Conservation (phyloP, 1,140 invertebrate genomes). For the Drosophila littoralis region DNA sequence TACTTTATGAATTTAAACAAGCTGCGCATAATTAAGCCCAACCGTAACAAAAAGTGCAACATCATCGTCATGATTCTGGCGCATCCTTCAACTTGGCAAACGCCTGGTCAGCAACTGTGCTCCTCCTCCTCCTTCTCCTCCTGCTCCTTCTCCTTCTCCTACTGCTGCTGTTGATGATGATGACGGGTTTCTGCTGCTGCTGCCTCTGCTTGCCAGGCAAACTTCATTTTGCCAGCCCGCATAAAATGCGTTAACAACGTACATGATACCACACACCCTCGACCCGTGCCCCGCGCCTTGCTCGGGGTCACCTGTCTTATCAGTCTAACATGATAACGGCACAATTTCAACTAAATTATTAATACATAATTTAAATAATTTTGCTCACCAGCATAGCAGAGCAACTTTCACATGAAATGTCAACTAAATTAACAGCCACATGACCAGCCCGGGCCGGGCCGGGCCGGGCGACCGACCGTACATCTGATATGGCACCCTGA, state of each 20-base stretch:
- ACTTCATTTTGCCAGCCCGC: conserved; percentile 45
- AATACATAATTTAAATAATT: conserved; percentile 59
- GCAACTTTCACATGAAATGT: conserved; percentile 2
- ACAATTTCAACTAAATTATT: conserved; percentile 58
- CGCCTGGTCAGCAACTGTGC: conserved; percentile 38
- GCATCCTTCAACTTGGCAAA: conserved; percentile 8
- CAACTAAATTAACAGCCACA: conserved; percentile 23
- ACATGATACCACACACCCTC: background rate
- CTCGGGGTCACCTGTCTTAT: conserved; percentile 18
- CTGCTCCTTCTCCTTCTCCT: background rate
- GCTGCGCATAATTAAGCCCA: background rate
- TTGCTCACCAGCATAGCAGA: background rate
- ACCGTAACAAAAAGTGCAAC: background rate
- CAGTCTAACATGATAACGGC: conserved; percentile 54
- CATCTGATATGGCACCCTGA: conserved; percentile 13
- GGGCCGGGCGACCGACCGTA: background rate
- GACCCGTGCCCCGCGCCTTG: background rate
- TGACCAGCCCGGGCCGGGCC: background rate
- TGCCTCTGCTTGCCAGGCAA: conserved; percentile 39
- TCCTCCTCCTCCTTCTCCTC: background rate
- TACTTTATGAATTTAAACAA: background rate
- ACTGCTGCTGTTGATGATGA: conserved; percentile 11
- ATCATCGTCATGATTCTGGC: conserved; percentile 13
- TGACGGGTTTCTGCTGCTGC: conserved; percentile 8
- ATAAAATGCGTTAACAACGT: conserved; percentile 33